A percentile compares a stretch with the other conserved stretches of the same genome.
Conservation (phyloP, 23 tunicate genomes). For the Styela plicata region DNA sequence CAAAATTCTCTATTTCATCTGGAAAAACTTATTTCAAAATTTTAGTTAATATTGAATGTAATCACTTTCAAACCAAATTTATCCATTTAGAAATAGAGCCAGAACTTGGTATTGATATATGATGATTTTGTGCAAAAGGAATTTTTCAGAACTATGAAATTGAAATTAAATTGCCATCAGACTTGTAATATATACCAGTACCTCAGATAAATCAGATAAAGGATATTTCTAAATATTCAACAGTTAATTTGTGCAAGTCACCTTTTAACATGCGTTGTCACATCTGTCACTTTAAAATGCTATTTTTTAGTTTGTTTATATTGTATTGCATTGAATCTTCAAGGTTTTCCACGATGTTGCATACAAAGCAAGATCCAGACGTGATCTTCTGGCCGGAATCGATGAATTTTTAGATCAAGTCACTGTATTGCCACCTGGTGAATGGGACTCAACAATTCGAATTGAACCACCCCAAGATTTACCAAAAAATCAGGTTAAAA, state of each 20-base stretch:
- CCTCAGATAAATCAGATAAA: background rate
- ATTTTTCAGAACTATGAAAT: no score
- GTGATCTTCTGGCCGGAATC: slow-evolving; percentile 80
- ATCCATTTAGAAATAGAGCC: no score
- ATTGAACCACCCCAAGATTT: slow-evolving; percentile 95
- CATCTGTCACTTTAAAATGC: background rate
- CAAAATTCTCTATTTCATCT: no score
- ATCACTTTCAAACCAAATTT: no score
- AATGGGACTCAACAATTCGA: slow-evolving; percentile 80
- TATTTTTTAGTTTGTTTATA: background rate
- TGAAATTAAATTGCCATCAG: no score
- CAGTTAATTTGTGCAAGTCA: background rate
- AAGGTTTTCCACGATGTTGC: slow-evolving; percentile 97
- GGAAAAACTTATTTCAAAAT: no score
- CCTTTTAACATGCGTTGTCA: slow-evolving; percentile 1
- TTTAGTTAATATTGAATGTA: no score
- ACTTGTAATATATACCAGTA: background rate
- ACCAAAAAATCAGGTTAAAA: slow-evolving; percentile 66
- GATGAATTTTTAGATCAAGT: slow-evolving; percentile 94
- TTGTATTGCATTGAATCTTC: background rate
- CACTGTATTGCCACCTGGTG: slow-evolving; percentile 87
- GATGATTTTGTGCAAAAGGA: no score
- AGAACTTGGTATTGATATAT: no score
- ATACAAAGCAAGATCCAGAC: slow-evolving; percentile 80
- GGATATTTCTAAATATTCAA: background rate